Percentiles rank a stretch among this genome's conserved stretches.
These are phyloP conservation scores for Andrena bucephala DNA, from an alignment of 2,888 invertebrate genomes.

Conservation along the genomic window DNA sequence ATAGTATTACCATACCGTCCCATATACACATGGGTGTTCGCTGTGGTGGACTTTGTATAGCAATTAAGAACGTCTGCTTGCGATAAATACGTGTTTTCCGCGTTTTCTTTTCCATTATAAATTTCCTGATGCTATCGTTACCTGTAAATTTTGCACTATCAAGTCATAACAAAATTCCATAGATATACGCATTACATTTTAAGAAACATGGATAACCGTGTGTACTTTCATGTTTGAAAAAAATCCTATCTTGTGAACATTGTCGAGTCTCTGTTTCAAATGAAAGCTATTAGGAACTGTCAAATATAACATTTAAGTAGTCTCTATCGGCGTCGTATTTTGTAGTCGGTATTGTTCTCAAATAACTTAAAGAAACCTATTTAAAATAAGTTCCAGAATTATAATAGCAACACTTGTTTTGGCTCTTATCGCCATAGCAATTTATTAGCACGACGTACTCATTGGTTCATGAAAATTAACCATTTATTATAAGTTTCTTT, in stretches of 20 bases:
- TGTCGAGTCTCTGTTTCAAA: background rate
- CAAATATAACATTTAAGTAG: background rate
- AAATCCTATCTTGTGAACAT: background rate
- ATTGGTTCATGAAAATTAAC: background rate
- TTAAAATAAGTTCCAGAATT: background rate
- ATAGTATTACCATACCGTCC: slow-evolving; percentile 17
- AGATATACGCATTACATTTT: background rate
- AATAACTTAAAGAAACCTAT: too few species aligned
- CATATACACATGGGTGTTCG: slow-evolving; percentile 10
- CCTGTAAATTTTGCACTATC: background rate
- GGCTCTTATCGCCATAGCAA: background rate
- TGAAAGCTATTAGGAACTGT: background rate
- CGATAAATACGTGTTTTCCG: slow-evolving; percentile 73
- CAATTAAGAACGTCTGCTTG: slow-evolving; percentile 74
- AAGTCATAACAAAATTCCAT: background rate
- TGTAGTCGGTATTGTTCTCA: too few species aligned
- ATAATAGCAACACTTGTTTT: background rate
- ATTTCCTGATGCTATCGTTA: slow-evolving; percentile 35
- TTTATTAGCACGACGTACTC: background rate
- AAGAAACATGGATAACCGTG: background rate
- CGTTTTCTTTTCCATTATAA: slow-evolving; percentile 53
- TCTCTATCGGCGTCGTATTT: background rate
- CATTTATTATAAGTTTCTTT: background rate
- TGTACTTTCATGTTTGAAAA: background rate
- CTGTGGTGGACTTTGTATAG: slow-evolving; percentile 73